Base-by-base conservation (phyloP, 2,888 invertebrate species). In the Acanthosepion lycidas region DNA sequence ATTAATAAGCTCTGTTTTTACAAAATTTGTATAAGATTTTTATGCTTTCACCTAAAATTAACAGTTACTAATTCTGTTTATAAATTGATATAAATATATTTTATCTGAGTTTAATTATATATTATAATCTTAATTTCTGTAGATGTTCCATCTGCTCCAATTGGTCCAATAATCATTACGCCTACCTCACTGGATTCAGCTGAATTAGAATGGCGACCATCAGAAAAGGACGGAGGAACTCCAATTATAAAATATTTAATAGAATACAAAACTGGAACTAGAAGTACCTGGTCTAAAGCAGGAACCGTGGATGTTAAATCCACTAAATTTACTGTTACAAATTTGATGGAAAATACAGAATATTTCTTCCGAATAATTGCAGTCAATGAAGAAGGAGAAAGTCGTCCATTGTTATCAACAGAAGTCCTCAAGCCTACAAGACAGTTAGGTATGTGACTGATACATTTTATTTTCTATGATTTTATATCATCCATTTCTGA, bases 111-210 rank as follows among this genome's bases (percentile, higher is more conserved):
- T 59, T 59, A 59, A 20, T 59, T 59, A 59, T 9, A n/a, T 78
- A 78, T 78, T n/a, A 28, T 49, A 33, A 53, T 51, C 42, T 92
- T 26, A 91, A 33, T 4, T 91, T 94, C 95, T 95, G 28, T 95
- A 97, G 99, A 99, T 97, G 98, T 99, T 96, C 99, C 99, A 92
- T 98, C 98, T 92, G 98, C 98, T 97, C 99, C 99, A 91, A 98
- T 98, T 96, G 99, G 99, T 97, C 97, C 97, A 53, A 98, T 99
- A 94, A 98, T 98, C 95, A 98, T 99, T 48, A 98, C 98, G 64
- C 98, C 99, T 96, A 98, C 98, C 92, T 99, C 99, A 53, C 98
- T 98, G 96, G 98, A 98, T 97, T 98, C 99, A 95, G 98, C 98
- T 0, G 99, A 99, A 15, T 98, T 99, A 28, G 97, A 95, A 91